These are phyloP conservation scores for Ochlodes sylvanus DNA, from an alignment of 2,888 invertebrate species.

Conservation along the genomic window DNA sequence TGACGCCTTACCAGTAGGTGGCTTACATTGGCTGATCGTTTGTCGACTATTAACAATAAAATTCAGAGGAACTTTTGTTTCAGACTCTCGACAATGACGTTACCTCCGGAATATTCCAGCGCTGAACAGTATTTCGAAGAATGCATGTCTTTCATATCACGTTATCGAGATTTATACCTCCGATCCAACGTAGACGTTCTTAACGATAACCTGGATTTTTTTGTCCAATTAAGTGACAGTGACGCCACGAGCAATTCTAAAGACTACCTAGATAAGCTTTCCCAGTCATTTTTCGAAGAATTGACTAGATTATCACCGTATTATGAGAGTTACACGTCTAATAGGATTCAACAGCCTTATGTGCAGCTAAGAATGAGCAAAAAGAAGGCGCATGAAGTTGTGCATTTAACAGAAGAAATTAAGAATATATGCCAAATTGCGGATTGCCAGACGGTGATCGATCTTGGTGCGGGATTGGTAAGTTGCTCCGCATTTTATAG, in stretches of 20 bases:
- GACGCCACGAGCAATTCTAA: slow-evolving; percentile 52
- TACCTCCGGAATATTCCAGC: slow-evolving; percentile 57
- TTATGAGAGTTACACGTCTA: slow-evolving; percentile 49
- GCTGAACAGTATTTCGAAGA: slow-evolving; percentile 83
- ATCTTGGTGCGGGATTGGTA: slow-evolving; percentile 91
- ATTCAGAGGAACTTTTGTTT: slow-evolving; percentile 5
- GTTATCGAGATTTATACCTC: slow-evolving; percentile 87
- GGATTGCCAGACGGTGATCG: slow-evolving; percentile 85
- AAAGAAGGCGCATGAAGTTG: slow-evolving; percentile 91
- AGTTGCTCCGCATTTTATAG: slow-evolving; percentile 49
- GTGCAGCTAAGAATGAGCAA: slow-evolving; percentile 65
- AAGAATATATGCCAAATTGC: slow-evolving; percentile 73
- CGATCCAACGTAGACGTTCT: slow-evolving; percentile 88
- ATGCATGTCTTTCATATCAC: slow-evolving; percentile 82
- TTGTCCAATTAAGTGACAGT: slow-evolving; percentile 71
- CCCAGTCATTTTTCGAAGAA: slow-evolving; percentile 55
- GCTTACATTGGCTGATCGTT: neutral
- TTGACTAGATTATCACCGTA: slow-evolving; percentile 52
- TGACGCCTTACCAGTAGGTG: too few species aligned
- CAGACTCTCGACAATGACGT: slow-evolving; percentile 54
- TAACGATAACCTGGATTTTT: slow-evolving; percentile 73
- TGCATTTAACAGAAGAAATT: slow-evolving; percentile 84
- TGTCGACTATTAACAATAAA: neutral
- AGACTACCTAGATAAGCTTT: slow-evolving; percentile 49
- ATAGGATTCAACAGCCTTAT: slow-evolving; percentile 51